Evolutionary conservation across 2,888 invertebrate species (phyloP).

Genomic region (Venustoraphidia nigricollis): DNA sequence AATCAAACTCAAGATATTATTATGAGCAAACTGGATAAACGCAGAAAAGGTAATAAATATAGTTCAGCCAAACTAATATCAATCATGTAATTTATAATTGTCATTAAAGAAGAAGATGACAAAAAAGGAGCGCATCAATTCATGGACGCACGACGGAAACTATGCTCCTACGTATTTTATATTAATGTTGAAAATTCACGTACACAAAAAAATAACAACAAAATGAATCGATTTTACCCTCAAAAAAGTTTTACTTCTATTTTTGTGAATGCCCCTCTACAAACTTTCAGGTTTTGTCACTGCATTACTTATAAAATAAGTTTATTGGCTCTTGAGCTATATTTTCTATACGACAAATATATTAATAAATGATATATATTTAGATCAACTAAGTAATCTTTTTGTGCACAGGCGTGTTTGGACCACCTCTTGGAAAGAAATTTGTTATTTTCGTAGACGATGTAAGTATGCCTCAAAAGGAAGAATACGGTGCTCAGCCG

Average conservation of each 20-base stretch:
- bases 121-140: no score
- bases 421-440: slow-evolving; percentile 80
- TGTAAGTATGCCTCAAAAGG: slow-evolving; percentile 86
- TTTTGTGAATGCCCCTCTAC: no score
- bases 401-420: slow-evolving; percentile 54
- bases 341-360: no score
- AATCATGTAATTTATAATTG: not conserved
- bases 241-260: no score
- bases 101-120: not conserved
- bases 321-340: no score
- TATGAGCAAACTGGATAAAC: slow-evolving; percentile 84
- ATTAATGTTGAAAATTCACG: no score
- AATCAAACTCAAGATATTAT: slow-evolving; percentile 90
- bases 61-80: not conserved
- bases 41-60: slow-evolving; percentile 53
- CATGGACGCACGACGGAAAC: no score
- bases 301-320: no score
- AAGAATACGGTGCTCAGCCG: slow-evolving; percentile 85
- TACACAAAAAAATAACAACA: no score
- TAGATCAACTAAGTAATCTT: not conserved
- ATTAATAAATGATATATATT: not conserved
- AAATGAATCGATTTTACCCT: no score
- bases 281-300: not conserved
- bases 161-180: no score
- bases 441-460: slow-evolving; percentile 90